Evolutionary conservation across 2,888 invertebrate genomes (phyloP).

Genomic region (Opisthograptis luteolata): DNA sequence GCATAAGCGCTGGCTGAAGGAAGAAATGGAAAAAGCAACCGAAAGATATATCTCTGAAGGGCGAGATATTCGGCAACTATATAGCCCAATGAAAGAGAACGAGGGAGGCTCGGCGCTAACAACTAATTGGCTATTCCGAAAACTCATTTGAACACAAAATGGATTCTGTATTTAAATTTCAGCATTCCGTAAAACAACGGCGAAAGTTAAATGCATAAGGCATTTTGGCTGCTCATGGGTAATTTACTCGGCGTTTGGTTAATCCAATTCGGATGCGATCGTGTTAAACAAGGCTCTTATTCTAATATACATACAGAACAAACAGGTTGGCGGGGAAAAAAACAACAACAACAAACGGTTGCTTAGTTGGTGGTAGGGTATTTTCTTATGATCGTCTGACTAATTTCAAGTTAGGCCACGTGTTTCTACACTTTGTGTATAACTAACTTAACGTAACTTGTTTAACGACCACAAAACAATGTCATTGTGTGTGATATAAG

Average conservation of each 20-base stretch:
- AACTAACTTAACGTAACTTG: no score
- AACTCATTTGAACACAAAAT: conserved; percentile 85
- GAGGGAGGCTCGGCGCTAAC: conserved; percentile 83
- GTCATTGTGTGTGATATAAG: no score
- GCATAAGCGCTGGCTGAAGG: conserved; percentile 67
- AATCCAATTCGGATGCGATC: conserved; percentile 33
- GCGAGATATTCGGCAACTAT: conserved; percentile 83
- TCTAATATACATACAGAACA: background rate
- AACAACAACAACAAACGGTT: background rate
- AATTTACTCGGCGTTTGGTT: conserved; percentile 52
- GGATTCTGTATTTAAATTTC: conserved; percentile 84
- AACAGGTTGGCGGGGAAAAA: background rate
- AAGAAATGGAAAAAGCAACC: conserved; percentile 78
- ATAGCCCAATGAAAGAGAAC: conserved; percentile 84
- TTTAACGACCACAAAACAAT: no score
- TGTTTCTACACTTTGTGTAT: no score
- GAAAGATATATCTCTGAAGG: conserved; percentile 79
- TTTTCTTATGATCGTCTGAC: no score
- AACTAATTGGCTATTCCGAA: conserved; percentile 84
- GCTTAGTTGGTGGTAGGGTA: no score
- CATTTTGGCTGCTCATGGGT: conserved; percentile 58
- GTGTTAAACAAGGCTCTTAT: conserved; percentile 18
- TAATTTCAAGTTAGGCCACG: no score
- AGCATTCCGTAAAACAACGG: conserved; percentile 80
- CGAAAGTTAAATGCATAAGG: conserved; percentile 77